Evolutionary conservation across 2,797 vertebrate genomes (phyloP).

Genomic region (Arnoldichthys spilopterus): DNA sequence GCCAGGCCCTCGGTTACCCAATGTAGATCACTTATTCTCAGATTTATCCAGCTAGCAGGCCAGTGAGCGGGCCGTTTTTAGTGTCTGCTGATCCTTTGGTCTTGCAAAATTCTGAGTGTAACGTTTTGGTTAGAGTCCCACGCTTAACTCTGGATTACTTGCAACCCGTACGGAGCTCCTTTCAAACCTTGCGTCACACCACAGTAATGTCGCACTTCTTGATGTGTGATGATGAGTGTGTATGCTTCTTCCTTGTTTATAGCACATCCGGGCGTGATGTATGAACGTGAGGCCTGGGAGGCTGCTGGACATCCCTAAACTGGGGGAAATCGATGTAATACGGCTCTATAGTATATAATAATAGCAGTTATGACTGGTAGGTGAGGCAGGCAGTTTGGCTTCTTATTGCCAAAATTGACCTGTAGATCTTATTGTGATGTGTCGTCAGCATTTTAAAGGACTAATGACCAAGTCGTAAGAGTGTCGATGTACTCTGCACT

Average conservation of each 20-base stretch:
- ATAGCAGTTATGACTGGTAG: conserved; percentile 14
- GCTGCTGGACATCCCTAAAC: not conserved
- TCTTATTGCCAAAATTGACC: conserved; percentile 5
- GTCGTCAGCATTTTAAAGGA: not conserved
- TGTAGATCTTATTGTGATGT: not conserved
- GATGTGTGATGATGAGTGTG: not conserved
- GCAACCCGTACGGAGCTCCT: too few relatives aligned
- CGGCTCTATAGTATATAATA: too few relatives aligned
- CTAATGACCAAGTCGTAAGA: not conserved
- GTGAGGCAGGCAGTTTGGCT: not conserved
- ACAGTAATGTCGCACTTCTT: not conserved
- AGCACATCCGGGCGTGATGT: conserved; percentile 13
- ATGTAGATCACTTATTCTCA: conserved; percentile 8
- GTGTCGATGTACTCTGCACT: not conserved
- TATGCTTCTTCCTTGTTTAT: conserved; percentile 30
- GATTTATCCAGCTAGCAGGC: conserved; percentile 8
- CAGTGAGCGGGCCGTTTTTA: conserved; percentile 24
- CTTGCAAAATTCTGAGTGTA: not conserved
- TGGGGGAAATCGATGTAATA: conserved; percentile 18
- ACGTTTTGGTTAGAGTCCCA: not conserved
- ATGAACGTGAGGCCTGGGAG: not conserved
- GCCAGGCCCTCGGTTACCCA: conserved; percentile 4
- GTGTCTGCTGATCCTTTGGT: conserved; percentile 5
- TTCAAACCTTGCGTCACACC: conserved; percentile 2
- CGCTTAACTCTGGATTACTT: too few relatives aligned